A percentile compares a stretch with the other conserved stretches of the same genome.
Conservation (phyloP, 1,140 invertebrate genomes). For the Subanguina moxae region DNA sequence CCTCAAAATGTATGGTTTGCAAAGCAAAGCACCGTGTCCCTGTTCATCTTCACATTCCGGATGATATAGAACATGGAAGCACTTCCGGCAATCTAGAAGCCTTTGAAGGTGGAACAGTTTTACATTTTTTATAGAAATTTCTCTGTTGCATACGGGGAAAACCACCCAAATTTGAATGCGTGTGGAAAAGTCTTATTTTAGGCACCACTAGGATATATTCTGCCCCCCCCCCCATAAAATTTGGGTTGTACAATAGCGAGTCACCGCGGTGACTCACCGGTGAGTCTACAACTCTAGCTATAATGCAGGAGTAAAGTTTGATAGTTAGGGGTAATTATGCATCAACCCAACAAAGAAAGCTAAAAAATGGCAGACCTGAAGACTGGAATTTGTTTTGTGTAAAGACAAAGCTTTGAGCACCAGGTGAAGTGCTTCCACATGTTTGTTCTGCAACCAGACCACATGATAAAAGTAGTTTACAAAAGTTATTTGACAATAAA, state of each 20-base stretch:
- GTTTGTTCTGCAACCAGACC: constrained; percentile 16
- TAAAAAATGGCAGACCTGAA: constrained; percentile 6
- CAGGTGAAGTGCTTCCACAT: constrained; percentile 36
- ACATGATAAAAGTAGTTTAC: neutral
- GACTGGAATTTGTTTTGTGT: constrained; percentile 19
- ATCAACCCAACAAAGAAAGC: too few relatives aligned
- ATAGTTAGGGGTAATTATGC: too few relatives aligned
- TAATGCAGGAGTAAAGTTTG: too few relatives aligned
- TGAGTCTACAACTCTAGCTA: too few relatives aligned
- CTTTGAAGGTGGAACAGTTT: too few relatives aligned
- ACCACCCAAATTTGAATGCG: too few relatives aligned
- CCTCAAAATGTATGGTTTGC: neutral
- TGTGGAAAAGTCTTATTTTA: too few relatives aligned
- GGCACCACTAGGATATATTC: too few relatives aligned
- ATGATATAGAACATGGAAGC: constrained; percentile 57
- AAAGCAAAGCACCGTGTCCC: neutral
- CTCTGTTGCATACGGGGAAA: too few relatives aligned
- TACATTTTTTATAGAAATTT: too few relatives aligned
- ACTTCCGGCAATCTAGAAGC: constrained; percentile 53
- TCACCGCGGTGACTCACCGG: constrained; percentile 22
- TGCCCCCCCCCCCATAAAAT: too few relatives aligned
- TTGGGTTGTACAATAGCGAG: too few relatives aligned
- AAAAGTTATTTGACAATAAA: neutral
- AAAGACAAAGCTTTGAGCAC: constrained; percentile 23
- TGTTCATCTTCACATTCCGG: neutral